These are phyloP conservation scores for Periplaneta americana DNA, from an alignment of 1,140 invertebrate species.

Conservation along the genomic window DNA sequence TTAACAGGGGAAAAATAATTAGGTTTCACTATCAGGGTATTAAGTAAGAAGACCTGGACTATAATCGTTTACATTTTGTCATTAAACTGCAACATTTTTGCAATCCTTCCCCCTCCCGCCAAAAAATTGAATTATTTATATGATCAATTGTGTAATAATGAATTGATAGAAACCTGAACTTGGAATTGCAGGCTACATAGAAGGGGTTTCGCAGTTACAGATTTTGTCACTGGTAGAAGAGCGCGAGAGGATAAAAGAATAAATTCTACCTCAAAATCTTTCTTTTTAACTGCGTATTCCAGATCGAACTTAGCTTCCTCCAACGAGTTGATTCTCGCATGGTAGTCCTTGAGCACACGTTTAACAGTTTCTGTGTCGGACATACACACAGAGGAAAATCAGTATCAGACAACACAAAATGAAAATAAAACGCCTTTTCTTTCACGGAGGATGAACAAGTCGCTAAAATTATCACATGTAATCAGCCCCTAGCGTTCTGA, in stretches of 20 bases:
- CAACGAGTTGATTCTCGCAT: slow-evolving; percentile 79
- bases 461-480: no score
- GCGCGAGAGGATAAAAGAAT: neutral
- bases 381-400: neutral
- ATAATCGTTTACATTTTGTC: no score
- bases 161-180: neutral
- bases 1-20: no score
- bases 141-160: no score
- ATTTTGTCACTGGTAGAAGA: neutral
- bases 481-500: no score
- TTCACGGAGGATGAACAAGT: neutral
- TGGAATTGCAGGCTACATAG: neutral
- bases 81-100: no score
- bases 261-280: slow-evolving; percentile 88
- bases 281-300: slow-evolving; percentile 94
- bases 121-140: no score
- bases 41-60: no score
- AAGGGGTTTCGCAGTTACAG: neutral
- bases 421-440: neutral
- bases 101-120: no score
- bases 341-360: slow-evolving; percentile 79
- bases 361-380: slow-evolving; percentile 58
- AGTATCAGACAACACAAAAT: neutral
- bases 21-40: no score
- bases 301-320: slow-evolving; percentile 97